These are phyloP conservation scores for Aricia agestis DNA, from an alignment of 1,140 invertebrate species.

Conservation along the genomic window DNA sequence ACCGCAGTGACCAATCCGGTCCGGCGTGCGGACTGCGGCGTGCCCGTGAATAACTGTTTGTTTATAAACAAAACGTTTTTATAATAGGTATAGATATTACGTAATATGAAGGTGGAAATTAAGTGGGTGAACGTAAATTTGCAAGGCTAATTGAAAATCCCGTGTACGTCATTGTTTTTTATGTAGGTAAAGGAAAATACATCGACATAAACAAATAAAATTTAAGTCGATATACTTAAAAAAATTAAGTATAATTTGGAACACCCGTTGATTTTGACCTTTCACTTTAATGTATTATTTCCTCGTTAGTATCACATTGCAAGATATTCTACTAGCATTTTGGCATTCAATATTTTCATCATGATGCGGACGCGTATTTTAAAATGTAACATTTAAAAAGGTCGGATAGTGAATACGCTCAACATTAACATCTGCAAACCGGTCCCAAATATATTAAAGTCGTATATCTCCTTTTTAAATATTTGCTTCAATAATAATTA, in stretches of 20 bases:
- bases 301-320: neutral
- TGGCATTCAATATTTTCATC: neutral
- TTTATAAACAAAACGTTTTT: conserved; percentile 10
- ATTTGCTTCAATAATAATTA: neutral
- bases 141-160: neutral
- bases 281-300: neutral
- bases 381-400: neutral
- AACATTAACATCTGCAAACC: neutral
- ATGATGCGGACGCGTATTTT: neutral
- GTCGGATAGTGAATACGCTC: neutral
- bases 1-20: conserved; percentile 1
- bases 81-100: neutral
- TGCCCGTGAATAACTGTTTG: conserved; percentile 8
- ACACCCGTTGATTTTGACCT: neutral
- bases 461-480: neutral
- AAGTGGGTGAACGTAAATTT: neutral
- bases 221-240: neutral
- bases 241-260: neutral
- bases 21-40: neutral
- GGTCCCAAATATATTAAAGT: neutral
- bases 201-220: neutral
- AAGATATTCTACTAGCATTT: no score
- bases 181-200: neutral
- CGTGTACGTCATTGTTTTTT: neutral
- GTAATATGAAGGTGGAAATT: neutral